Evolutionary conservation across 2,888 invertebrate genomes (phyloP).

Genomic region (Pollenia griseotomentosa): DNA sequence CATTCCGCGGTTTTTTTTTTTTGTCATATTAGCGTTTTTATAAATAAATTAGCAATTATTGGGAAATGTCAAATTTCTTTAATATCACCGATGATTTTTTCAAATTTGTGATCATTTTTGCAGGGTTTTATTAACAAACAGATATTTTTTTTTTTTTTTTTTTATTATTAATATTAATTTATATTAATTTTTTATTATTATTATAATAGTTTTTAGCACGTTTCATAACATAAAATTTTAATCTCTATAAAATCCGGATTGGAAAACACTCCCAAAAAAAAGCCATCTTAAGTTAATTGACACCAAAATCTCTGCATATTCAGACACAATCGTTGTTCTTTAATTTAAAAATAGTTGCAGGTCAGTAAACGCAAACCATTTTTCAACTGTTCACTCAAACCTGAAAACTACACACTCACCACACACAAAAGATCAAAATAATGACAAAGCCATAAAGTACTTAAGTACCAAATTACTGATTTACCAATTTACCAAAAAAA

Average conservation of each 20-base stretch:
- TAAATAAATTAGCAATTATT: too few species aligned
- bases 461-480: background rate
- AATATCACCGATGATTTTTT: too few species aligned
- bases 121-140: too few species aligned
- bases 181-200: too few species aligned
- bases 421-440: constrained; percentile 6
- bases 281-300: background rate
- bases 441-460: constrained; percentile 28
- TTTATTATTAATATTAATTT: too few species aligned
- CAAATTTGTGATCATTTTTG: too few species aligned
- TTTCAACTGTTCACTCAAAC: background rate
- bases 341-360: background rate
- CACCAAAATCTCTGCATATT: background rate
- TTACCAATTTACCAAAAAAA: background rate
- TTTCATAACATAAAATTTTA: background rate
- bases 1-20: too few species aligned
- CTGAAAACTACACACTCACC: background rate
- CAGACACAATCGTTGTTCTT: background rate
- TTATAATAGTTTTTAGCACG: too few species aligned
- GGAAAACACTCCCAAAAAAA: background rate
- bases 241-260: constrained; percentile 21
- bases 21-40: too few species aligned
- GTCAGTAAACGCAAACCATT: constrained; percentile 2
- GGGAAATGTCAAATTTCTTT: too few species aligned
- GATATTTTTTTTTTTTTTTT: too few species aligned